These are phyloP conservation scores for Sphaerophoria rueppellii DNA, from an alignment of 2,888 invertebrate species.

Conservation along the genomic window DNA sequence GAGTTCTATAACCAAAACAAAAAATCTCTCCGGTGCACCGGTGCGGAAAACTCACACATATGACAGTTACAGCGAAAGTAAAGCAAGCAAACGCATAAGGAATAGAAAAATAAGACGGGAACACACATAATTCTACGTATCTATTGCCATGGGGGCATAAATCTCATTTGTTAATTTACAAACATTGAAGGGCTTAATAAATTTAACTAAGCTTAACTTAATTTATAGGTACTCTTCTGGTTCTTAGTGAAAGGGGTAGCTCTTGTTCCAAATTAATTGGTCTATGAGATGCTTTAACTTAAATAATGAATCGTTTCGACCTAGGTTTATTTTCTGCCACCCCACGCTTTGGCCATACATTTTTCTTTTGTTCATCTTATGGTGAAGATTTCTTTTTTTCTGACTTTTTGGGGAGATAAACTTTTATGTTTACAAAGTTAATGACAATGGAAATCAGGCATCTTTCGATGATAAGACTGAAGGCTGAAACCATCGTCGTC, in stretches of 20 bases:
- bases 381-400: conserved; percentile 29
- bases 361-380: conserved; percentile 57
- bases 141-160: conserved; percentile 65
- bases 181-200: conserved; percentile 72
- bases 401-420: conserved; percentile 54
- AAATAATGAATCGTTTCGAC: not conserved
- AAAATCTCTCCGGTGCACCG: not conserved
- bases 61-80: no score
- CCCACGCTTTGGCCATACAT: conserved; percentile 29
- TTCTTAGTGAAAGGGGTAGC: not conserved
- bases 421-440: conserved; percentile 72
- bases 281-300: not conserved
- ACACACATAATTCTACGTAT: conserved; percentile 68
- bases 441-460: conserved; percentile 70
- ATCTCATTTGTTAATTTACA: conserved; percentile 72
- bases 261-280: not conserved
- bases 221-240: no score
- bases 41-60: not conserved
- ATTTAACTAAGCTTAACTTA: no score
- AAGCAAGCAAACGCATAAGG: conserved; percentile 5
- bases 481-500: no score
- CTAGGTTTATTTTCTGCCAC: conserved; percentile 49
- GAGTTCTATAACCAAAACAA: conserved; percentile 23
- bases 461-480: conserved; percentile 33
- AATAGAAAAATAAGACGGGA: conserved; percentile 27